Evolutionary conservation across 2,888 invertebrate species (phyloP).

Genomic region (Sicus ferrugineus): DNA sequence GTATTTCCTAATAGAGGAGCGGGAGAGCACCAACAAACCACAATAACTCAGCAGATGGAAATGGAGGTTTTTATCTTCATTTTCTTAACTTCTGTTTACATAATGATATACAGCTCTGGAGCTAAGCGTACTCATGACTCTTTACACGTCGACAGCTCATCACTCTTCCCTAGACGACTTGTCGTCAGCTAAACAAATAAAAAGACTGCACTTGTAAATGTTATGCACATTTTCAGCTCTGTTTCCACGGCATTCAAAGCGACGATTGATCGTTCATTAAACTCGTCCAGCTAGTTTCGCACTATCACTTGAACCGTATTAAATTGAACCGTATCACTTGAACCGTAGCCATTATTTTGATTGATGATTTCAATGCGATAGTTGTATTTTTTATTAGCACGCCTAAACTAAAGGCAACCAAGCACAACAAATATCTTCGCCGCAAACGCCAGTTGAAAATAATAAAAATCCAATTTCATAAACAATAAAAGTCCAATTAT

Average conservation of each 20-base stretch:
- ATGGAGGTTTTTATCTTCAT: no score
- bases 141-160: background rate
- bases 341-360: background rate
- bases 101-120: no score
- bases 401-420: background rate
- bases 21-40: no score
- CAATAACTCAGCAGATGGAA: no score
- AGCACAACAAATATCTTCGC: background rate
- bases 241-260: background rate
- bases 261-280: background rate
- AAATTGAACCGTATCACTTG: background rate
- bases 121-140: no score
- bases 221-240: background rate
- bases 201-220: no score
- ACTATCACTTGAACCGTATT: no score
- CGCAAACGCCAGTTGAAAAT: background rate
- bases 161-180: conserved; percentile 3
- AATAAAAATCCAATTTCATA: background rate
- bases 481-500: background rate
- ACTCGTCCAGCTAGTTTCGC: no score
- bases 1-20: no score
- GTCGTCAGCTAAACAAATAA: conserved; percentile 19
- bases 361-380: background rate
- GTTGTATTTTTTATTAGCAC: conserved; percentile 1
- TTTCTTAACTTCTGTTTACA: no score